Conservation (phyloP, 2,797 vertebrate species). For the Galago senegalensis region DNA sequence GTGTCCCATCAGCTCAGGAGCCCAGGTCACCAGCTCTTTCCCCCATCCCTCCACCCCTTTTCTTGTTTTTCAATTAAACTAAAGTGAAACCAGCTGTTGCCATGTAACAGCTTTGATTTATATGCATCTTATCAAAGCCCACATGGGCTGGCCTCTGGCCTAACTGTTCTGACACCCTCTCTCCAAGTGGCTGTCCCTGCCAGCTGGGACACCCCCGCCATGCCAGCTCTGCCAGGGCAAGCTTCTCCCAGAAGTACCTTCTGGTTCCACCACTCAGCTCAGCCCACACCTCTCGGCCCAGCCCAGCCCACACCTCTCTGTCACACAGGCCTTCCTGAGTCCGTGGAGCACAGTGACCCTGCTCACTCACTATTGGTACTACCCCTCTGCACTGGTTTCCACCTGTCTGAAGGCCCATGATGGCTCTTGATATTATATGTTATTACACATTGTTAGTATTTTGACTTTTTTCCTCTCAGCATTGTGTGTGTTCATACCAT, state of each 20-base stretch:
- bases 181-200: background rate
- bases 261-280: background rate
- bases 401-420: background rate
- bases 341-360: background rate
- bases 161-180: background rate
- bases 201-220: background rate
- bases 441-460: background rate
- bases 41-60: background rate
- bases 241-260: background rate
- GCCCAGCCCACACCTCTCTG: background rate
- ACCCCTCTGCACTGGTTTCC: background rate
- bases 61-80: constrained; percentile 73
- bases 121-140: constrained; percentile 46
- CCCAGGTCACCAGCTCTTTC: background rate
- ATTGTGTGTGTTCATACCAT: background rate
- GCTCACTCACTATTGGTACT: background rate
- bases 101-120: constrained; percentile 65
- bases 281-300: background rate
- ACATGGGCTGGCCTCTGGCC: constrained; percentile 33
- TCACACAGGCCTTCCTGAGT: background rate
- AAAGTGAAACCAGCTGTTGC: constrained; percentile 74
- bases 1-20: background rate
- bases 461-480: background rate
- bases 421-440: background rate
- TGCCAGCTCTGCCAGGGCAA: background rate